Evolutionary conservation across 2,888 invertebrate genomes (phyloP).

Genomic region (Cephus runcator): DNA sequence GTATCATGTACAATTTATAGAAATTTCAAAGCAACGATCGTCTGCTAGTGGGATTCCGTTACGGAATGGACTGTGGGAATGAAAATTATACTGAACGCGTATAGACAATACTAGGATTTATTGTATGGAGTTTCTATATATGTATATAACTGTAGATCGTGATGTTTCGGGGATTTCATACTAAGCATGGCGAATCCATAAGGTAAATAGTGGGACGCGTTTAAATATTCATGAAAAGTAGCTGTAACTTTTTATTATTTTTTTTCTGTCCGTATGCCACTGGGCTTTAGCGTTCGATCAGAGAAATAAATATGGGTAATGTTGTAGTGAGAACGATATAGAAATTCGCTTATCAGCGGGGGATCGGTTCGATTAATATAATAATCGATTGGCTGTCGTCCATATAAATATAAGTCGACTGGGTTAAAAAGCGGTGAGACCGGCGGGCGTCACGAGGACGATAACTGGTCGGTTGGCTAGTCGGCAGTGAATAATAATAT

Average conservation of each 20-base stretch:
- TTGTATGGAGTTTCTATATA: not conserved
- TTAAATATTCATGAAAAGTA: not conserved
- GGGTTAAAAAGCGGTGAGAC: slow-evolving; percentile 1
- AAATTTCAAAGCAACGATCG: not conserved
- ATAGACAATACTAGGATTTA: not conserved
- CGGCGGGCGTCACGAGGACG: slow-evolving; percentile 15
- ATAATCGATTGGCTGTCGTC: not conserved
- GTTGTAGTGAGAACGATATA: not conserved
- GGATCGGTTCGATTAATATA: not conserved
- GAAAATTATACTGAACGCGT: not conserved
- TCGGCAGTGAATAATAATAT: slow-evolving; percentile 31
- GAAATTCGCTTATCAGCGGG: not conserved
- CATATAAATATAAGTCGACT: not conserved
- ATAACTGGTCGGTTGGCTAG: slow-evolving; percentile 9
- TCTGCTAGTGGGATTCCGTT: not conserved
- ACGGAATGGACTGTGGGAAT: not conserved
- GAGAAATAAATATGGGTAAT: not conserved
- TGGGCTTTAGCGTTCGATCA: not conserved
- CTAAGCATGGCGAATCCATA: not conserved
- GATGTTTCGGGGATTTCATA: not conserved
- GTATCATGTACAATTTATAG: not conserved
- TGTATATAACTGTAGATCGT: too few species aligned
- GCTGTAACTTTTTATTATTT: not conserved
- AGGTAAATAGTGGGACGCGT: not conserved
- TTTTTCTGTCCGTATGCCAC: not conserved